A percentile compares a stretch with the other conserved stretches of the same genome.
These are phyloP conservation scores for Trissoscelio sp. DNA, from an alignment of 2,888 invertebrate genomes.

Conservation along the genomic window DNA sequence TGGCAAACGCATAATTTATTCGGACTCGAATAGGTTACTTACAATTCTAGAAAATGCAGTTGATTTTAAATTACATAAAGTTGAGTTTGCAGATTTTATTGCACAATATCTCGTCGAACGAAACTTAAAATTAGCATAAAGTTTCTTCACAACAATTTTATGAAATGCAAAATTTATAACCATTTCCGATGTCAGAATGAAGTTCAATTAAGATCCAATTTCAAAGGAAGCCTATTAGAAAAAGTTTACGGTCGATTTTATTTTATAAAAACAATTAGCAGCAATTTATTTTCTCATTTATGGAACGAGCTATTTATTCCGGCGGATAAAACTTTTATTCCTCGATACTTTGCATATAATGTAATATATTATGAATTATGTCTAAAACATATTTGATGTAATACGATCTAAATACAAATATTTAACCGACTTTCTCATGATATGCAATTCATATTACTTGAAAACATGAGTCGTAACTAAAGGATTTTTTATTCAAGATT, in stretches of 20 bases:
- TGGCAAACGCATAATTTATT: not conserved
- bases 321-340: not conserved
- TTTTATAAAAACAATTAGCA: not conserved
- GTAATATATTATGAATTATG: constrained; percentile 30
- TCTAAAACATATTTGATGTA: constrained; percentile 22
- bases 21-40: constrained; percentile 6
- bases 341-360: constrained; percentile 13
- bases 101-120: constrained; percentile 8
- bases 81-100: constrained; percentile 15
- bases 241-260: not conserved
- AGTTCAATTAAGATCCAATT: not conserved
- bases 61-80: constrained; percentile 28
- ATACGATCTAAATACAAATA: constrained; percentile 28
- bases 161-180: constrained; percentile 1
- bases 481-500: not conserved
- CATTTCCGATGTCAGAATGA: not conserved
- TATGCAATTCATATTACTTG: constrained; percentile 26
- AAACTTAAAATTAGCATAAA: constrained; percentile 10
- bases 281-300: not conserved
- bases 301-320: not conserved
- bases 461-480: not conserved
- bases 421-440: constrained; percentile 36
- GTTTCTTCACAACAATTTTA: not conserved
- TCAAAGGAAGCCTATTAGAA: not conserved
- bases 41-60: constrained; percentile 7